Percentiles rank a stretch among this genome's conserved stretches.
These are phyloP conservation scores for Pectinophora gossypiella DNA, from an alignment of 1,140 invertebrate genomes.

Conservation along the genomic window DNA sequence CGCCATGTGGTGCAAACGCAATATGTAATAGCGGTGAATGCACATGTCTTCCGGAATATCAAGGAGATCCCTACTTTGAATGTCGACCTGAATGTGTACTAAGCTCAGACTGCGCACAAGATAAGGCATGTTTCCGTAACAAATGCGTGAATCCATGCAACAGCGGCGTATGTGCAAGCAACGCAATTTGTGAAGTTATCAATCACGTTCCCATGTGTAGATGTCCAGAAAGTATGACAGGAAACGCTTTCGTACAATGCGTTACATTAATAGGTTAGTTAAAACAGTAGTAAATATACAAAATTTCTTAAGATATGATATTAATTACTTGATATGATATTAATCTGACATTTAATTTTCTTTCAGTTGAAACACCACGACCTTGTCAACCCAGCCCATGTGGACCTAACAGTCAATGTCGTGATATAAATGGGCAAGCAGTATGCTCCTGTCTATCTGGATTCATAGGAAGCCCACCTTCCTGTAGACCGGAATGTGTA, in stretches of 20 bases:
- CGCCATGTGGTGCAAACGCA: slow-evolving; percentile 81
- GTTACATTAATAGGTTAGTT: slow-evolving; percentile 60
- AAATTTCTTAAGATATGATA: too few relatives aligned
- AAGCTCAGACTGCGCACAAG: slow-evolving; percentile 80
- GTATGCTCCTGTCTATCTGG: slow-evolving; percentile 83
- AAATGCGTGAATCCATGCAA: slow-evolving; percentile 84
- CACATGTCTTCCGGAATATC: slow-evolving; percentile 82
- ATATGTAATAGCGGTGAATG: slow-evolving; percentile 78
- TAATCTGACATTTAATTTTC: slow-evolving; percentile 16
- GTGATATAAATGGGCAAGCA: slow-evolving; percentile 78
- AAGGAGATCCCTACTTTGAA: slow-evolving; percentile 74
- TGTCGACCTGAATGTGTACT: slow-evolving; percentile 83
- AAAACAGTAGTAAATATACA: neutral
- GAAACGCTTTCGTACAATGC: slow-evolving; percentile 86
- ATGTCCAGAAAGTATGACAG: slow-evolving; percentile 79
- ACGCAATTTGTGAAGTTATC: slow-evolving; percentile 85
- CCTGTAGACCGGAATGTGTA: slow-evolving; percentile 83
- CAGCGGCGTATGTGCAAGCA: slow-evolving; percentile 82
- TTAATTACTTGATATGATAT: slow-evolving; percentile 69
- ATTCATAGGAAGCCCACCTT: slow-evolving; percentile 83
- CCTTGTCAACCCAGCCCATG: slow-evolving; percentile 79
- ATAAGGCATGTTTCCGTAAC: slow-evolving; percentile 82
- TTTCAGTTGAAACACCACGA: slow-evolving; percentile 50
- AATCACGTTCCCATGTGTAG: slow-evolving; percentile 86
- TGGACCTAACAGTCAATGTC: slow-evolving; percentile 83